Base-by-base conservation (phyloP, 2,888 invertebrate species). In the Sinopyrophorus schimmeli region DNA sequence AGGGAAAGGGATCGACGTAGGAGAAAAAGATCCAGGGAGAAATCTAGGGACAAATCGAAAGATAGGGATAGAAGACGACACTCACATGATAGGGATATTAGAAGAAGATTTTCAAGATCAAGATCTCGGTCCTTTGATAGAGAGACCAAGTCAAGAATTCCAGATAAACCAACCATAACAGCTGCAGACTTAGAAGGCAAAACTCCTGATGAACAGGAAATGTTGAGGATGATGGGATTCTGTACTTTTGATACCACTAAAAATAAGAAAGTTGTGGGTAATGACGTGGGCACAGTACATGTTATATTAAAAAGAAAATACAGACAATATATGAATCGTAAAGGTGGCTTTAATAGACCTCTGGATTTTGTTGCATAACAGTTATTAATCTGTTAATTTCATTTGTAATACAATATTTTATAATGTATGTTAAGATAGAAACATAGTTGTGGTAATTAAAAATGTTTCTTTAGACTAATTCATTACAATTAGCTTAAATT, bases 251-350 rank as follows among this genome's bases (percentile, higher is more conserved):
- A 96, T 69, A 86, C 92, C 0, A 97, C 98, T 0, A 98, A 99
- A 79, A 92, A 92, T 62, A 95, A 94, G 75, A 91, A 92, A 76
- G 95, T 98, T 0, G 87, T 89, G 0, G 94, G 92, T 17, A 98
- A 98, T 70, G 91, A 95, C 63, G 85, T 85, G 41, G 95, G 94
- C n/a, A 90, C 87, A 16, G 95, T 96, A 55, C 96, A 97, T 72
- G 92, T 97, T 47, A 93, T 95, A 54, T 81, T 96, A 51, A 96
- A 97, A 76, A 80, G 98, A 63, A 93, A 96, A 76, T 97, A 96
- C 73, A 85, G 97, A 63, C 98, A 99, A 76, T 99, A 99, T 71
- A 99, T 99, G 99, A 99, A 99, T 75, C 82, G 99, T 54, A 94
- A 96, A 75, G 99, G 99, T 55, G 99, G 98, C 42, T 99, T 99